phyloP scores from a whole-genome alignment of 2,113 vertebrate species.

The Zapus hudsonius region DNA sequence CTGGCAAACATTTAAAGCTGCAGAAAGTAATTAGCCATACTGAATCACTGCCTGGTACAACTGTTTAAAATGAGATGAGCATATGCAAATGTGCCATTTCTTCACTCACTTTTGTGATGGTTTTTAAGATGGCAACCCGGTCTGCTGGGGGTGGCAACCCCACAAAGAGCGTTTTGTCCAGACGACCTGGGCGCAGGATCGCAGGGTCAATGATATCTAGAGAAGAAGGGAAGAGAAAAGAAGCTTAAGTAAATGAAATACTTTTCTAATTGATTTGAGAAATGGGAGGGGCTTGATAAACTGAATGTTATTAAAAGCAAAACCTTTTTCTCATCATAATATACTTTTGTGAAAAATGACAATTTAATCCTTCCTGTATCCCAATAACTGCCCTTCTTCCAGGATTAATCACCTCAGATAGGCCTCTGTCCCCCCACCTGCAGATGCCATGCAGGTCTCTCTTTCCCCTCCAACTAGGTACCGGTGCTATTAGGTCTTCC shows the following conservation, averaged over 20 bases:
- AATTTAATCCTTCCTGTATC: too few relatives aligned
- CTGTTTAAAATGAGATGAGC: background rate
- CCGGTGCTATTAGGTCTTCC: too few relatives aligned
- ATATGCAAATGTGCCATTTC: background rate
- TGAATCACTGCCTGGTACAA: background rate
- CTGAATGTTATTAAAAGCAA: background rate
- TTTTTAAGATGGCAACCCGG: conserved; percentile 93
- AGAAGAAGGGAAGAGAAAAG: background rate
- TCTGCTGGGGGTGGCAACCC: conserved; percentile 94
- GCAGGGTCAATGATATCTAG: conserved; percentile 97
- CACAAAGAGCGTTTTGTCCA: conserved; percentile 96
- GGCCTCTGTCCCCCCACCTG: too few relatives aligned
- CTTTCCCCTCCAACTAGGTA: too few relatives aligned
- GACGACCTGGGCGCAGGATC: conserved; percentile 93
- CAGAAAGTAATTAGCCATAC: background rate
- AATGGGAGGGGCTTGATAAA: background rate
- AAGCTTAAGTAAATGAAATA: background rate
- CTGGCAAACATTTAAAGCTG: background rate
- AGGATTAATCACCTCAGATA: too few relatives aligned
- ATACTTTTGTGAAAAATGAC: background rate
- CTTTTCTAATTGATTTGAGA: background rate
- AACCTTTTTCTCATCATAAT: background rate
- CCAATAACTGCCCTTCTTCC: too few relatives aligned
- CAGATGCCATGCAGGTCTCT: too few relatives aligned
- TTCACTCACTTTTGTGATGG: conserved; percentile 92